phyloP scores from a whole-genome alignment of 2,888 invertebrate genomes.

The Tetropium fuscum region DNA sequence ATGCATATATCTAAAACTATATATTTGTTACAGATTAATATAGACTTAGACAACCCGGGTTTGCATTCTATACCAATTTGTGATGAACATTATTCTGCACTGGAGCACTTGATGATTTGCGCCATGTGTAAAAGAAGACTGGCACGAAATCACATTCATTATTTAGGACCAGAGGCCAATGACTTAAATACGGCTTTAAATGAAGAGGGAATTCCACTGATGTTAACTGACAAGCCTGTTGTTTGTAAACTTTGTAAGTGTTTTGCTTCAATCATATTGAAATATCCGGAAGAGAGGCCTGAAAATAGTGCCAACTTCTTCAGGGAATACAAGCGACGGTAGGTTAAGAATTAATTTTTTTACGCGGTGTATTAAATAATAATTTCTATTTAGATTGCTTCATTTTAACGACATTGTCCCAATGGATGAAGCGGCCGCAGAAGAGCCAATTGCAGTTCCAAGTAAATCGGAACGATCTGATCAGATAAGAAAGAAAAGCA shows the following conservation, averaged over 20 bases:
- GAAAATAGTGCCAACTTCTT: slow-evolving; percentile 69
- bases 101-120: slow-evolving; percentile 82
- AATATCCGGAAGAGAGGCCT: slow-evolving; percentile 69
- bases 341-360: not conserved
- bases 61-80: slow-evolving; percentile 79
- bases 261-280: slow-evolving; percentile 79
- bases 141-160: slow-evolving; percentile 82
- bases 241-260: slow-evolving; percentile 87
- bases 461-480: slow-evolving; percentile 56
- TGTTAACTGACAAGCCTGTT: slow-evolving; percentile 76
- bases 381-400: slow-evolving; percentile 71
- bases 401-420: slow-evolving; percentile 79
- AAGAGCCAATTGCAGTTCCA: slow-evolving; percentile 65
- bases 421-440: slow-evolving; percentile 70
- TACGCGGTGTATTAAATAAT: not conserved
- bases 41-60: slow-evolving; percentile 73
- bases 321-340: slow-evolving; percentile 75
- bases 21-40: slow-evolving; percentile 66
- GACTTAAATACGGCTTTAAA: slow-evolving; percentile 68
- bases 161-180: slow-evolving; percentile 72
- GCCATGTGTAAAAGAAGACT: slow-evolving; percentile 81
- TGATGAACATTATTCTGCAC: slow-evolving; percentile 75
- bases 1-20: no score
- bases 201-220: slow-evolving; percentile 76
- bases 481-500: slow-evolving; percentile 50